Percentiles rank a stretch among this genome's conserved stretches.
These are phyloP conservation scores for Malurus melanocephalus DNA, from an alignment of 2,113 vertebrate species.

Conservation along the genomic window DNA sequence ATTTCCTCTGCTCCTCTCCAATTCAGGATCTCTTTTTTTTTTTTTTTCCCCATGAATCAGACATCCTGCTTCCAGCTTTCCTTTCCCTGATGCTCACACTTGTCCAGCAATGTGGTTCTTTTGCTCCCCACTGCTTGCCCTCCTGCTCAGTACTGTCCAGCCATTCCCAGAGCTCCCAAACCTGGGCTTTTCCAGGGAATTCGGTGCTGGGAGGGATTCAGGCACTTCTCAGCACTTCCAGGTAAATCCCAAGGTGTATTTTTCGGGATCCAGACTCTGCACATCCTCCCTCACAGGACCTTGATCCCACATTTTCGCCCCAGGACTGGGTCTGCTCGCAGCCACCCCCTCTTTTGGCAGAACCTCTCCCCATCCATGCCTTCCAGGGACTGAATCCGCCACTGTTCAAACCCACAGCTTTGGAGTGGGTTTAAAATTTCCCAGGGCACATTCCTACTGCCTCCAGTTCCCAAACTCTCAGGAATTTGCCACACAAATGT, in stretches of 20 bases:
- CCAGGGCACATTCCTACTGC: slow-evolving; percentile 16
- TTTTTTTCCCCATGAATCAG: background rate
- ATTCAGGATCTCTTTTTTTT: background rate
- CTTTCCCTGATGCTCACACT: background rate
- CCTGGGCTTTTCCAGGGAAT: background rate
- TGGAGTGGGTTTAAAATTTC: slow-evolving; percentile 51
- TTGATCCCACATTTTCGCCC: background rate
- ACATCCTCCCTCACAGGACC: background rate
- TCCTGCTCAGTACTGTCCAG: background rate
- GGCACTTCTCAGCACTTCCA: background rate
- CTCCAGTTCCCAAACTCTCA: slow-evolving; percentile 27
- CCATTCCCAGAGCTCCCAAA: accelerated
- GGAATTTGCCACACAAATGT: slow-evolving; percentile 45
- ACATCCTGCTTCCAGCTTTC: background rate
- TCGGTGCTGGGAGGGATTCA: background rate
- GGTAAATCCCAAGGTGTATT: background rate
- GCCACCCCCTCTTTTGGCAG: slow-evolving; percentile 8
- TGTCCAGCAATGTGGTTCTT: background rate
- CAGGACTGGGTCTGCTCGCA: accelerated
- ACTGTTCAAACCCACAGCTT: slow-evolving; percentile 36
- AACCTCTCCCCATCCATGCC: background rate
- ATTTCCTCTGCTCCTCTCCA: background rate
- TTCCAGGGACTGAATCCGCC: slow-evolving; percentile 2
- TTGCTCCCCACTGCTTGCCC: accelerated
- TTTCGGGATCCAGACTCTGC: background rate